Evolutionary conservation across 2,113 vertebrate genomes (phyloP).

Genomic region (Alligator sinensis): DNA sequence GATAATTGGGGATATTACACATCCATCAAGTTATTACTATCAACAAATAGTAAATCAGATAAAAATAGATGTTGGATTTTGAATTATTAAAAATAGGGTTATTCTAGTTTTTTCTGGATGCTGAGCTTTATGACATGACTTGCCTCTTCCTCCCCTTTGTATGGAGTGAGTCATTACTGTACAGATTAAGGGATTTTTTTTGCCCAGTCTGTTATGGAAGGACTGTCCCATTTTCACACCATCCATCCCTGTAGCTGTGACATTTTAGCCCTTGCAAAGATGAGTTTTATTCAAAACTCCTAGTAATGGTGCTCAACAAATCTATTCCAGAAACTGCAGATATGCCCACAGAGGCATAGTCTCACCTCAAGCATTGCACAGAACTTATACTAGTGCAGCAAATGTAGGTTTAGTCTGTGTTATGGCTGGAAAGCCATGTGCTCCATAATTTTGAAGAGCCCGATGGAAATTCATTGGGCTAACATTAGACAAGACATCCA

Average conservation of each 20-base stretch:
- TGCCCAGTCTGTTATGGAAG: not conserved
- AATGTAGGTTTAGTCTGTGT: not conserved
- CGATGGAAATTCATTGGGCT: not conserved
- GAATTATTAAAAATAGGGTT: slow-evolving; percentile 18
- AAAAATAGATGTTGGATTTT: slow-evolving; percentile 22
- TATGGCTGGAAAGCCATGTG: not conserved
- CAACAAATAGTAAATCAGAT: slow-evolving; percentile 5
- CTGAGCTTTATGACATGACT: not conserved
- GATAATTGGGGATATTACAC: not conserved
- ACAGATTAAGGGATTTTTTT: not conserved
- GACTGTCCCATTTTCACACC: not conserved
- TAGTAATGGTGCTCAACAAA: not conserved
- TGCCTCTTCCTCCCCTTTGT: not conserved
- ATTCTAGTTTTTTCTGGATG: slow-evolving; percentile 16
- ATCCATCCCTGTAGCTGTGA: not conserved
- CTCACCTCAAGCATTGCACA: slow-evolving; percentile 30
- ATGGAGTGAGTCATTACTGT: slow-evolving; percentile 25
- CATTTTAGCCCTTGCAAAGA: not conserved
- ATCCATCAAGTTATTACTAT: not conserved
- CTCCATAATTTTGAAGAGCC: slow-evolving; percentile 2
- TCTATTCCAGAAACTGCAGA: slow-evolving; percentile 4
- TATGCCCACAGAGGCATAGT: not conserved
- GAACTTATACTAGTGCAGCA: not conserved
- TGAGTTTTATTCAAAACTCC: slow-evolving; percentile 1
- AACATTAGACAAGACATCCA: not conserved